A percentile compares a stretch with the other conserved stretches of the same genome.
Evolutionary conservation across 2,797 vertebrate genomes (phyloP).

Genomic region (Triplophysa yarkandensis): DNA sequence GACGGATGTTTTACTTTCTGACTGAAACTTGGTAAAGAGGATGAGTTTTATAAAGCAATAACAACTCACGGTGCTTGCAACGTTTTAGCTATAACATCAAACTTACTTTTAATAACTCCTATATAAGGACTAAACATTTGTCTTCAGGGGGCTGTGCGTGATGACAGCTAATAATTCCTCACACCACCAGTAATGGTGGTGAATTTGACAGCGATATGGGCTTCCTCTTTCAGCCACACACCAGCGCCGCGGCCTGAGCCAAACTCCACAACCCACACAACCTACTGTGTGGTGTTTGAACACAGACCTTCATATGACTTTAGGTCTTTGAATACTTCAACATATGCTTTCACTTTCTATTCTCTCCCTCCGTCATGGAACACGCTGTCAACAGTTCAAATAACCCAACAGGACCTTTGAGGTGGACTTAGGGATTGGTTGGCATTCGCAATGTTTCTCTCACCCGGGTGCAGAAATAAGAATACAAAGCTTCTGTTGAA

Average conservation of each 20-base stretch:
- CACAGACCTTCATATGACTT: constrained; percentile 23
- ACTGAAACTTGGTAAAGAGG: constrained; percentile 42
- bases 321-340: constrained; percentile 5
- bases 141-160: constrained; percentile 56
- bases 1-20: constrained; percentile 6
- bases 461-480: not conserved
- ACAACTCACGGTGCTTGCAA: not conserved
- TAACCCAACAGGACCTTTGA: not conserved
- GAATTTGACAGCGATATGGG: constrained; percentile 54
- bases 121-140: constrained; percentile 71
- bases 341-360: constrained; percentile 19
- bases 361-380: constrained; percentile 1
- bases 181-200: constrained; percentile 34
- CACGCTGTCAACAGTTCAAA: constrained; percentile 8
- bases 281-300: not conserved
- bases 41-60: too few relatives aligned
- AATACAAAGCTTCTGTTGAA: not conserved
- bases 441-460: not conserved
- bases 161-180: constrained; percentile 63
- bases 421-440: not conserved
- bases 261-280: constrained; percentile 19
- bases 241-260: constrained; percentile 9
- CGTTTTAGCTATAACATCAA: too few relatives aligned
- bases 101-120: too few relatives aligned
- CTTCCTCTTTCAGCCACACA: constrained; percentile 50